A percentile compares a stretch with the other conserved stretches of the same genome.
phyloP scores from a whole-genome alignment of 1,140 invertebrate genomes.

The Dendroctonus valens region DNA sequence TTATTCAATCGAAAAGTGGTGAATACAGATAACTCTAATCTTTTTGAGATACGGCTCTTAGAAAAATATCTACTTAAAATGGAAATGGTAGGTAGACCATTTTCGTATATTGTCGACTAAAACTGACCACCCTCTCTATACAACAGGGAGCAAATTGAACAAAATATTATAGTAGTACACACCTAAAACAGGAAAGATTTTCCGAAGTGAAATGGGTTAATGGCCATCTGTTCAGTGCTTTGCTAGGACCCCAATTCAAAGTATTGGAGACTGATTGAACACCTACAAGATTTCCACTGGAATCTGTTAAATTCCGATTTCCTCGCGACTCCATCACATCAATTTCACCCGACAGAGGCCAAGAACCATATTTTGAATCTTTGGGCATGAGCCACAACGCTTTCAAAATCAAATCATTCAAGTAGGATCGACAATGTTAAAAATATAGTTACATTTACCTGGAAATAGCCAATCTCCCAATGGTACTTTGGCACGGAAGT shows the following conservation, averaged over 20 bases:
- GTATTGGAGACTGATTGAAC: slow-evolving; percentile 59
- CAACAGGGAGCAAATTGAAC: too few species aligned
- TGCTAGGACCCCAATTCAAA: slow-evolving; percentile 64
- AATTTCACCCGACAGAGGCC: slow-evolving; percentile 59
- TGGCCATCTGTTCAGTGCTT: slow-evolving; percentile 56
- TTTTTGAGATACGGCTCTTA: too few species aligned
- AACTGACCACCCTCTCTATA: too few species aligned
- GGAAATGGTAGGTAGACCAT: too few species aligned
- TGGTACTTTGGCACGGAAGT: slow-evolving; percentile 68
- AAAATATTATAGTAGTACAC: too few species aligned
- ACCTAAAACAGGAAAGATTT: slow-evolving; percentile 50
- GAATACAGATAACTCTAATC: too few species aligned
- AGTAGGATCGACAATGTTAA: background rate
- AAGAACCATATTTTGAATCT: slow-evolving; percentile 58
- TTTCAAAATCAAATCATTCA: slow-evolving; percentile 2
- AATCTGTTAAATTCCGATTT: slow-evolving; percentile 53
- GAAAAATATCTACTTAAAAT: too few species aligned
- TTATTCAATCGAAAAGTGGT: too few species aligned
- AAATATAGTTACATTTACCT: slow-evolving; percentile 14
- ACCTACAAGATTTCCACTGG: slow-evolving; percentile 57
- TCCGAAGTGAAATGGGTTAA: slow-evolving; percentile 53
- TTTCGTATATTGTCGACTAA: too few species aligned
- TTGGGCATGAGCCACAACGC: slow-evolving; percentile 63
- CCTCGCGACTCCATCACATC: slow-evolving; percentile 59
- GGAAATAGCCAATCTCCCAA: slow-evolving; percentile 74